A percentile compares a stretch with the other conserved stretches of the same genome.
Evolutionary conservation across 2,797 vertebrate species (phyloP).

Genomic region (Girardinus metallicus): DNA sequence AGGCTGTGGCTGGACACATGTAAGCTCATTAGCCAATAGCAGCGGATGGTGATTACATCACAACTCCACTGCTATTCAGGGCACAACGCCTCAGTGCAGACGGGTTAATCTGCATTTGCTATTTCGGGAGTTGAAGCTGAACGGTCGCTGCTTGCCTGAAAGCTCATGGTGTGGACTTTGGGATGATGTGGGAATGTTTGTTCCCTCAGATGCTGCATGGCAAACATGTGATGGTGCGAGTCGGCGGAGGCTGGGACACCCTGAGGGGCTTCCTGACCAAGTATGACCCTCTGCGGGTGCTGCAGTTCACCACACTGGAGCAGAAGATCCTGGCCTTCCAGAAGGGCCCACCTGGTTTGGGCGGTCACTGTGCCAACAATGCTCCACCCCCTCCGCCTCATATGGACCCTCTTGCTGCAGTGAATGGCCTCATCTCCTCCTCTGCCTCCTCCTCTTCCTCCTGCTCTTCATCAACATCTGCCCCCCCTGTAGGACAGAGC

Average conservation of each 20-base stretch:
- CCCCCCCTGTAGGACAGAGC: slow-evolving; percentile 32
- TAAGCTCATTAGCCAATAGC: slow-evolving; percentile 56
- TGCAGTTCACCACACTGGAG: slow-evolving; percentile 97
- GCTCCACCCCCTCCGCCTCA: slow-evolving; percentile 79
- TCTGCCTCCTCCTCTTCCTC: slow-evolving; percentile 46
- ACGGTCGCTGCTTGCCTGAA: slow-evolving; percentile 3
- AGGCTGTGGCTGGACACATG: slow-evolving; percentile 14
- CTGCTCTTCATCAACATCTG: slow-evolving; percentile 53
- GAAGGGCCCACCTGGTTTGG: slow-evolving; percentile 84
- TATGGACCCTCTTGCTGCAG: slow-evolving; percentile 92
- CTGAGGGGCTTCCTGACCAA: slow-evolving; percentile 95
- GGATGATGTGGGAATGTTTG: not conserved
- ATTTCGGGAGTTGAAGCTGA: slow-evolving; percentile 10
- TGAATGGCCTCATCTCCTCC: slow-evolving; percentile 74
- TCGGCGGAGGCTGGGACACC: slow-evolving; percentile 98
- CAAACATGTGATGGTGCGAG: slow-evolving; percentile 99
- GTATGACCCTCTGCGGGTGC: slow-evolving; percentile 91
- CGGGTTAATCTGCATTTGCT: slow-evolving; percentile 11
- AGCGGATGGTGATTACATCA: slow-evolving; percentile 53
- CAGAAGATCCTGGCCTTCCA: slow-evolving; percentile 97
- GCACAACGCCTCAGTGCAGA: slow-evolving; percentile 19
- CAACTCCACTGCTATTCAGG: slow-evolving; percentile 10
- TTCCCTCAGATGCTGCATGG: slow-evolving; percentile 93
- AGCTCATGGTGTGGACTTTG: not conserved
- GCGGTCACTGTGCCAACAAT: slow-evolving; percentile 59